A percentile compares a stretch with the other conserved stretches of the same genome.
Conservation (phyloP, 2,113 vertebrate genomes). For the Illadopsis cleaveri region DNA sequence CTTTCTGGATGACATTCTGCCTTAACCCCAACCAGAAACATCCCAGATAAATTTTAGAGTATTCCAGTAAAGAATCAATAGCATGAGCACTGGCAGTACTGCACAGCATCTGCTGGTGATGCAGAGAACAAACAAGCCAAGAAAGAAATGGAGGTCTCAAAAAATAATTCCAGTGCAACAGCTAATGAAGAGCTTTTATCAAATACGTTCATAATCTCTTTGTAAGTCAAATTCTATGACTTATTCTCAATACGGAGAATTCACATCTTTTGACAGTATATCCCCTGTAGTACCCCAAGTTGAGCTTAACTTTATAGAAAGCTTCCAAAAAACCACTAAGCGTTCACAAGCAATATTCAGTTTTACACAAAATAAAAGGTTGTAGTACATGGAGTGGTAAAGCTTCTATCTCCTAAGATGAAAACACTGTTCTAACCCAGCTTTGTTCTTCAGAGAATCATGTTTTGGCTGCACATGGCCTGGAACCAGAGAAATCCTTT, state of each 20-base stretch:
- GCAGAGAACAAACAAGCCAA: background rate
- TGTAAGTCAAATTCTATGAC: background rate
- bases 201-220: background rate
- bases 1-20: background rate
- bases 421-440: fast-evolving
- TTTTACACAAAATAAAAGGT: background rate
- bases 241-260: background rate
- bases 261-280: background rate
- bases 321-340: background rate
- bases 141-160: background rate
- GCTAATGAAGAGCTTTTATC: background rate
- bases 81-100: fast-evolving
- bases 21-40: background rate
- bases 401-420: background rate
- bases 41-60: background rate
- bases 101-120: background rate
- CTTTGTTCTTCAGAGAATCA: background rate
- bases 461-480: background rate
- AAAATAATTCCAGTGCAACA: background rate
- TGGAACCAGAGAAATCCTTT: background rate
- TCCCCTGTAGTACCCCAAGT: fast-evolving
- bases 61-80: background rate
- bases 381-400: background rate
- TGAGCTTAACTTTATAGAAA: background rate
- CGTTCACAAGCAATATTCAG: background rate